Evolutionary conservation across 2,888 invertebrate genomes (phyloP).

Genomic region (Chelonus formosanus): DNA sequence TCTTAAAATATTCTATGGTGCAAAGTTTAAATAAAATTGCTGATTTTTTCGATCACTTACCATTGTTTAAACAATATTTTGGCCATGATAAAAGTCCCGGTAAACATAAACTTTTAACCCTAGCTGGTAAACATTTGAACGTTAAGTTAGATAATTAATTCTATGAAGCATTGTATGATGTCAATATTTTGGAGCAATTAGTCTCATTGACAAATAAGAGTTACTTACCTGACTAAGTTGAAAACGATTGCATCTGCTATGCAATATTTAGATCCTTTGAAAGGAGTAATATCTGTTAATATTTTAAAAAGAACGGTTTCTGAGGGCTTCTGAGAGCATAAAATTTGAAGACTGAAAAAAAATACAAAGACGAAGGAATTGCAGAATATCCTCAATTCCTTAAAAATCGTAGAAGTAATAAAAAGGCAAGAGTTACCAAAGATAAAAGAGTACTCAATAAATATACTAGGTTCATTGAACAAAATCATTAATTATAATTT

Average conservation of each 20-base stretch:
- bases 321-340: too few species aligned
- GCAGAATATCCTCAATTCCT: neutral
- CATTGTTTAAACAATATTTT: conserved; percentile 22
- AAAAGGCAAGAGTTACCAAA: neutral
- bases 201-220: conserved; percentile 8
- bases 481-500: neutral
- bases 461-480: neutral
- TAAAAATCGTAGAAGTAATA: neutral
- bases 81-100: conserved; percentile 10
- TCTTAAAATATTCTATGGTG: conserved; percentile 29
- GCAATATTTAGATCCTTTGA: too few species aligned
- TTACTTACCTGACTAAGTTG: conserved; percentile 8
- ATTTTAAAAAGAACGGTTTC: too few species aligned
- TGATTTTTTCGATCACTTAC: conserved; percentile 34
- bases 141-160: conserved; percentile 10
- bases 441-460: neutral
- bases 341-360: neutral
- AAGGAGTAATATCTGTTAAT: too few species aligned
- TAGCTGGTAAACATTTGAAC: conserved; percentile 13
- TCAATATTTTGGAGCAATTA: conserved; percentile 25
- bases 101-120: neutral
- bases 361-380: neutral
- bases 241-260: too few species aligned
- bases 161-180: conserved; percentile 31
- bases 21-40: conserved; percentile 29